Base-by-base conservation (phyloP, 2,113 vertebrate species). In the Donacobius atricapilla region DNA sequence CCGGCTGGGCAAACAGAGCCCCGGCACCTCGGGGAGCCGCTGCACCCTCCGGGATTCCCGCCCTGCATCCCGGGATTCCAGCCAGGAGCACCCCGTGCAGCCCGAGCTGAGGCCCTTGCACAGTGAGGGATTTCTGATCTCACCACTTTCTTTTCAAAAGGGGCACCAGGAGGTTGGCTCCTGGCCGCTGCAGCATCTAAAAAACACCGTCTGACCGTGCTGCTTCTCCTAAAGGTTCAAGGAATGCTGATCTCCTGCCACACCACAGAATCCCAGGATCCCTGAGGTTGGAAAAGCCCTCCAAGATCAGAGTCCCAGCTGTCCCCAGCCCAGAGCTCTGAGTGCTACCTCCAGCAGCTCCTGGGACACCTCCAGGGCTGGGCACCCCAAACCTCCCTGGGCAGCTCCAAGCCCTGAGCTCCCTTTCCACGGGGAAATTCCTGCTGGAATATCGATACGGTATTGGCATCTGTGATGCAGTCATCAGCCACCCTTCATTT, bases 241-340 rank as follows among this genome's bases (percentile, higher is more conserved):
- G 51, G 47, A 18, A 12, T 33, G 30, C 17, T 48, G 65, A 19
- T 47, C 57, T 85, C 57, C 42, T n/a, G 10, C 5, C 10, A 1
- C 1, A 2, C 1, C 65, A 11, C 4, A 16, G 28, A 45, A 13
- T 2, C 23, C 2, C 19, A 3, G 54, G 0, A 54, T 40, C n/a
- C 0, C 11, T 10, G 83, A 15, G 42, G 42, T 1, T 44, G 68
- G 39, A 10, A 48, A 30, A 85, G 6, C 11, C 23, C 70, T 39
- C 18, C 40, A 27, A 30, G 27, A 10, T 30, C 7, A 39, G 48
- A 21, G 24, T 2, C 22, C 44, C 3, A 7, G 17, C 1, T 48
- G 57, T 54, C 20, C 39, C 45, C 83, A 50, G 35, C 61, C 31
- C 72, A 53, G 84, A 39, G 84, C 54, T 0, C 56, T 21, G 2